Evolutionary conservation across 2,797 vertebrate species (phyloP), one percentile per base, ranked within the genome.

Genomic region (Serranus cabrilla): DNA sequence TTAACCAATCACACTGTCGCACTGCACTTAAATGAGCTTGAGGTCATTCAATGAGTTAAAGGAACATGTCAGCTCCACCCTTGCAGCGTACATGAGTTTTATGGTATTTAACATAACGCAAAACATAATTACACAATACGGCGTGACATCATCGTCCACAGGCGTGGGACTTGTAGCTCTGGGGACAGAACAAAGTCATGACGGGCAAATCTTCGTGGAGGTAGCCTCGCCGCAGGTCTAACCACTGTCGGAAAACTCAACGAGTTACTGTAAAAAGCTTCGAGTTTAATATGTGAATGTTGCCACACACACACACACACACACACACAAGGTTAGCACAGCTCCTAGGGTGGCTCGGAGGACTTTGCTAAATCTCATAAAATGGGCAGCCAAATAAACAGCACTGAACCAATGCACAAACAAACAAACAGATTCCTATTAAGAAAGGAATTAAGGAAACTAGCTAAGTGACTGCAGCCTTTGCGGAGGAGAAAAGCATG

Each of bases 381-480:
- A 93, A 87, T 51, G 66, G 72, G 78, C 86, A 83, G 85, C 86
- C 87, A 90, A 90, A 91, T 87, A 87, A 90, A 91, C 88, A 91
- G 71, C 76, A 71, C 56, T 63, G 79, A 91, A 89, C 82, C 86
- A 87, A 84, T 77, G 79, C 70, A 84, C 89, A 92, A 92, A 91
- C 91, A 94, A 92, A 93, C 90, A 92, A 90, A 91, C 89, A 91
- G 82, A 88, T 90, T 91, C 82, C 79, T 87, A 92, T 91, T 92
- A 89, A 90, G 86, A 84, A 80, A 78, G 77, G 85, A 90, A 92
- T 88, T 86, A 83, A 87, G 85, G 88, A 92, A 92, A 89, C 85
- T 50, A 71, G 79, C 76, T 90, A 92, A 93, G 85, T 87, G 87
- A 85, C 71, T 90, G 80, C 85, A 93, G 90, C 78, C 85, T 88